These are phyloP conservation scores for Danio rerio DNA, from an alignment of 2,113 vertebrate species.

Conservation along the genomic window DNA sequence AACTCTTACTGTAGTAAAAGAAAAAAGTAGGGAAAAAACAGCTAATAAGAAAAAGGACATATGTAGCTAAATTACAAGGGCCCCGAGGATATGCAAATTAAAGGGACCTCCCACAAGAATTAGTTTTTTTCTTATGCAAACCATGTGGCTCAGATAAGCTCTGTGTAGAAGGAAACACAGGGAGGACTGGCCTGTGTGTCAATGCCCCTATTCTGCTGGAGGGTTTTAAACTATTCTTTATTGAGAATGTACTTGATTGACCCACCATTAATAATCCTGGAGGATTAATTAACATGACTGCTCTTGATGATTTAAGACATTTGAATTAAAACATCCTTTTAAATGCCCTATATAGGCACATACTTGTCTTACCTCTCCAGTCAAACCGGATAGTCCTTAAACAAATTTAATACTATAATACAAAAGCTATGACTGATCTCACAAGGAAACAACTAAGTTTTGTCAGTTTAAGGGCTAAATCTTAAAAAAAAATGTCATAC, in stretches of 20 bases:
- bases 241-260: constrained; percentile 61
- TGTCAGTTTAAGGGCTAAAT: no score
- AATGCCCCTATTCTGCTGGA: constrained; percentile 58
- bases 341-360: constrained; percentile 40
- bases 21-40: constrained; percentile 33
- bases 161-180: constrained; percentile 52
- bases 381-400: constrained; percentile 27
- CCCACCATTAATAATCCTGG: constrained; percentile 60
- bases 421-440: no score
- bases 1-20: constrained; percentile 49
- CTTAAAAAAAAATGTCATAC: no score
- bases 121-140: constrained; percentile 75
- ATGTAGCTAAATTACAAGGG: constrained; percentile 79
- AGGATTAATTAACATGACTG: constrained; percentile 64
- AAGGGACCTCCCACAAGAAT: constrained; percentile 71
- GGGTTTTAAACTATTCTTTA: constrained; percentile 65
- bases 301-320: constrained; percentile 57
- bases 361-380: constrained; percentile 16
- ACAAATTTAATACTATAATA: not conserved
- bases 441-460: no score
- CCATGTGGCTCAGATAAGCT: constrained; percentile 68
- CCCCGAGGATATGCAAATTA: constrained; percentile 77
- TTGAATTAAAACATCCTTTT: constrained; percentile 59
- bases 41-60: constrained; percentile 76
- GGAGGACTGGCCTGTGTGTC: constrained; percentile 46